phyloP scores from a whole-genome alignment of 2,888 invertebrate species.

The Platynereis dumerilii region DNA sequence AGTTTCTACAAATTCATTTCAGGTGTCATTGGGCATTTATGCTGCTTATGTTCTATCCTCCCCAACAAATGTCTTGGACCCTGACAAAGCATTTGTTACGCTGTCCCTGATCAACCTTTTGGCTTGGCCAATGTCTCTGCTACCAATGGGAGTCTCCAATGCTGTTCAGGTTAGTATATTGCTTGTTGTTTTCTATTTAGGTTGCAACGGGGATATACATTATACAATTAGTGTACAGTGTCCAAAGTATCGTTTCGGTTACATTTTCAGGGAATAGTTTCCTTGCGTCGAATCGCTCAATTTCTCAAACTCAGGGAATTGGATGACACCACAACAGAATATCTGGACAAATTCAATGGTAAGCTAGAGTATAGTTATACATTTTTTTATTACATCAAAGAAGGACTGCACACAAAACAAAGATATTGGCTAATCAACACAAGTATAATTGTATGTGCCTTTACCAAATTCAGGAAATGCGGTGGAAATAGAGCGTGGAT shows the following conservation, averaged over 20 bases:
- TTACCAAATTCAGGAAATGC: too few relatives aligned
- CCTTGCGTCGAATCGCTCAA: conserved; percentile 86
- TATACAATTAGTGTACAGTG: too few relatives aligned
- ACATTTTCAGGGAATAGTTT: conserved; percentile 68
- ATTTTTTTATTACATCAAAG: too few relatives aligned
- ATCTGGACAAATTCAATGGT: too few relatives aligned
- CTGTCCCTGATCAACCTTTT: conserved; percentile 96
- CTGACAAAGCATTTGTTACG: conserved; percentile 92
- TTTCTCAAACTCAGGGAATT: conserved; percentile 92
- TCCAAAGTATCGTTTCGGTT: neutral
- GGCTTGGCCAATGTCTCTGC: conserved; percentile 66
- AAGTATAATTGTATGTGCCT: too few relatives aligned
- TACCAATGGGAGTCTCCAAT: conserved; percentile 27
- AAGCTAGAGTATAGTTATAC: too few relatives aligned
- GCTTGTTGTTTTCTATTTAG: neutral
- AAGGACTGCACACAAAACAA: too few relatives aligned
- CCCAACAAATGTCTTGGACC: conserved; percentile 69
- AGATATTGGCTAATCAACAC: too few relatives aligned
- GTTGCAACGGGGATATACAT: too few relatives aligned
- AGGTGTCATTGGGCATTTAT: conserved; percentile 16
- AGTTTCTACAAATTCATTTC: too few relatives aligned
- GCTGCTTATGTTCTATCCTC: conserved; percentile 4
- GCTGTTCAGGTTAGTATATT: conserved; percentile 25
- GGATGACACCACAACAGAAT: conserved; percentile 63
- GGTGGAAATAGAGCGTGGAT: too few relatives aligned